Conservation (phyloP, 37 sponge, comb jelly and placozoan species). For the Sycon ciliatum region DNA sequence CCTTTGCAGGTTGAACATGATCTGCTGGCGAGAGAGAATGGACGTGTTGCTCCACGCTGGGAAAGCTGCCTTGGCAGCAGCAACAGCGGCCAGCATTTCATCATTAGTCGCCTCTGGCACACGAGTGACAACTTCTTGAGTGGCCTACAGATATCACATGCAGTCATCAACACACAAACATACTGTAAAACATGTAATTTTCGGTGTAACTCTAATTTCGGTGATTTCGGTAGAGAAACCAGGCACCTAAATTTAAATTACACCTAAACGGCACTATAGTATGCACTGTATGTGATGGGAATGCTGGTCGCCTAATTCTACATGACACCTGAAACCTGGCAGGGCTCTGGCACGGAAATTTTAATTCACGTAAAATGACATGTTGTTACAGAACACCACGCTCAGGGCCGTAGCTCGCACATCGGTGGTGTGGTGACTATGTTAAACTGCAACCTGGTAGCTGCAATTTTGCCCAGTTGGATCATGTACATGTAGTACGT, state of each 20-base stretch:
- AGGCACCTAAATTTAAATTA: no score
- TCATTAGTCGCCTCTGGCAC: constrained; percentile 86
- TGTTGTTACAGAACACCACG: no score
- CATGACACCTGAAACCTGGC: no score
- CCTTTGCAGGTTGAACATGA: constrained; percentile 91
- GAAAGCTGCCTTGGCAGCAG: constrained; percentile 73
- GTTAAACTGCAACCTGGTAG: no score
- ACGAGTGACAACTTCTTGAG: constrained; percentile 77
- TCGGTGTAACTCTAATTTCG: background rate
- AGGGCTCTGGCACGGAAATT: no score
- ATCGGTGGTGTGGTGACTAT: no score
- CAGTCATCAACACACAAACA: background rate
- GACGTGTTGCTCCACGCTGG: constrained; percentile 61
- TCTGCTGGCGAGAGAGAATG: constrained; percentile 69
- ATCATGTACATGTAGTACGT: no score
- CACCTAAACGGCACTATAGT: background rate
- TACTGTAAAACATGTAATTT: background rate
- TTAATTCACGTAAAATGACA: no score
- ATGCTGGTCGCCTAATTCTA: background rate
- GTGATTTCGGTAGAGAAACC: no score
- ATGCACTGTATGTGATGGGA: background rate
- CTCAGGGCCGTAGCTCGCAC: no score
- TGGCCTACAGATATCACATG: constrained; percentile 49
- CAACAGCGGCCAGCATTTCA: constrained; percentile 89
- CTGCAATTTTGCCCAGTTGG: no score